Evolutionary conservation across 2,113 vertebrate genomes (phyloP).

Genomic region (Oreochromis tanganicae): DNA sequence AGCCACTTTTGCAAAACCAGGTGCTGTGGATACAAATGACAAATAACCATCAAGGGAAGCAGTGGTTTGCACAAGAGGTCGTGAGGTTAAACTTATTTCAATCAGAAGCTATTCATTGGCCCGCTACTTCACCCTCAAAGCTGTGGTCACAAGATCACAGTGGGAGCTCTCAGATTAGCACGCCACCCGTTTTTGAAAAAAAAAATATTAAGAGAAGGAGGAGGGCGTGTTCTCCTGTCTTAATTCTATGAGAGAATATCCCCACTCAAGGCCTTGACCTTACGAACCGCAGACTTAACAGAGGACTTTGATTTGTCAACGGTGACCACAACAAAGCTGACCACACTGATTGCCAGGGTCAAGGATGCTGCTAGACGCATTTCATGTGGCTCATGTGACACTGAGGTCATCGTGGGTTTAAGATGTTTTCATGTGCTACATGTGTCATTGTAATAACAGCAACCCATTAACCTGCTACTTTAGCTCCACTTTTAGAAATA

Average conservation of each 20-base stretch:
- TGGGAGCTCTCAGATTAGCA: constrained; percentile 51
- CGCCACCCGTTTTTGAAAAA: constrained; percentile 38
- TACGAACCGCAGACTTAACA: constrained; percentile 42
- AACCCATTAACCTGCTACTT: background rate
- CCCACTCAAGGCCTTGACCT: constrained; percentile 42
- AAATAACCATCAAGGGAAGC: constrained; percentile 12
- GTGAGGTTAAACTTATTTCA: constrained; percentile 43
- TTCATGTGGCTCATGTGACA: constrained; percentile 37
- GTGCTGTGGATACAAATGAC: background rate
- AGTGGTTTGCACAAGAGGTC: constrained; percentile 7
- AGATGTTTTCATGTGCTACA: constrained; percentile 8
- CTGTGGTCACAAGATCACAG: constrained; percentile 54
- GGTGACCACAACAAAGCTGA: constrained; percentile 66
- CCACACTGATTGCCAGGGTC: constrained; percentile 7
- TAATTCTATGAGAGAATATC: constrained; percentile 54
- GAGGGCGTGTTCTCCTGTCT: constrained; percentile 12
- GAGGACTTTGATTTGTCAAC: constrained; percentile 69
- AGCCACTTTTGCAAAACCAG: background rate
- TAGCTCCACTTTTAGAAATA: background rate
- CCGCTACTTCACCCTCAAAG: constrained; percentile 24
- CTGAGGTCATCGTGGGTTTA: constrained; percentile 14
- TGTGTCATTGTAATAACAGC: background rate
- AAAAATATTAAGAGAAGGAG: background rate
- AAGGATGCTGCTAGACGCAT: constrained; percentile 7
- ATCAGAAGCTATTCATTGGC: constrained; percentile 36